Evolutionary conservation across 2,113 vertebrate species (phyloP).

Genomic region (Onychostoma macrolepis): DNA sequence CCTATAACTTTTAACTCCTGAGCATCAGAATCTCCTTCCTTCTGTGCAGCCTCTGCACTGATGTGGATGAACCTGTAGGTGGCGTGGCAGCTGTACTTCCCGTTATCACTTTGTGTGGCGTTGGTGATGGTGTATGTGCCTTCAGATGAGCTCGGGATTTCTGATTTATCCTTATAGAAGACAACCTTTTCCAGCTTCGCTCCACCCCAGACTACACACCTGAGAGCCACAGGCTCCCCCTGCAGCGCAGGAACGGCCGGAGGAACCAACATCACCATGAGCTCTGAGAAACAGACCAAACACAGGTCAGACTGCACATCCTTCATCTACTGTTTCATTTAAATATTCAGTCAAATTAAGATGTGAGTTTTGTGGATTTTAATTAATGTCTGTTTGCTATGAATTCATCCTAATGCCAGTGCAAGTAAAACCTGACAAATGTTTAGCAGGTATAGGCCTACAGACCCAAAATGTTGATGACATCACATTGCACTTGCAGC

Average conservation of each 20-base stretch:
- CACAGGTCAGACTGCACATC: not conserved
- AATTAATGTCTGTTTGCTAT: too few relatives aligned
- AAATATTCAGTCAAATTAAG: too few relatives aligned
- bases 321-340: not conserved
- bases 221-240: slow-evolving; percentile 55
- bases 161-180: not conserved
- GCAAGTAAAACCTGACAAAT: too few relatives aligned
- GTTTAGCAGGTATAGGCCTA: too few relatives aligned
- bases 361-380: too few relatives aligned
- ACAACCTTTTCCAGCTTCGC: accelerated
- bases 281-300: slow-evolving; percentile 46
- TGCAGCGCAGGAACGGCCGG: slow-evolving; percentile 26
- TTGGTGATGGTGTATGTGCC: not conserved
- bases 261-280: slow-evolving; percentile 51
- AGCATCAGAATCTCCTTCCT: not conserved
- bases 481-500: not conserved
- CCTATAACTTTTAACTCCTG: slow-evolving; percentile 56
- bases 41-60: accelerated
- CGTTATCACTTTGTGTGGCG: not conserved
- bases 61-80: slow-evolving; percentile 40
- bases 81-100: slow-evolving; percentile 49
- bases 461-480: not conserved
- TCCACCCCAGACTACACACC: slow-evolving; percentile 50
- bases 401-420: too few relatives aligned
- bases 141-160: accelerated